Percentiles rank a stretch among this genome's conserved stretches.
Evolutionary conservation across 1,140 invertebrate genomes (phyloP).

Genomic region (Bombus soroeensis): DNA sequence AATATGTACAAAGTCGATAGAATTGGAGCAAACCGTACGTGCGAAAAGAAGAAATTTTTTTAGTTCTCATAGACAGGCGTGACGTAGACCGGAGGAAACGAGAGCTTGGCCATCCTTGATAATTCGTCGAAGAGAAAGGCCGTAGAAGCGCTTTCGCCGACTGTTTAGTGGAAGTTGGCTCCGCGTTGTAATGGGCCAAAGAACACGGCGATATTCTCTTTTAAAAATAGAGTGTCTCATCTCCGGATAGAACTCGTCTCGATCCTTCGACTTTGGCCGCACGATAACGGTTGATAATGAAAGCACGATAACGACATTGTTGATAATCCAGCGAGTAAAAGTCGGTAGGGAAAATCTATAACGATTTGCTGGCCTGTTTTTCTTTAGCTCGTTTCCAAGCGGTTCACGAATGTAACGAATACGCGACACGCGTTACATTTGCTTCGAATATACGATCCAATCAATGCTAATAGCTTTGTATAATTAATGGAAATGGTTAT

Average conservation of each 20-base stretch:
- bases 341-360: not conserved
- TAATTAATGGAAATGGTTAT: not conserved
- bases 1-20: not conserved
- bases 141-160: constrained; percentile 58
- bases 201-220: constrained; percentile 38
- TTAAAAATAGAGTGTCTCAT: constrained; percentile 38
- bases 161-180: constrained; percentile 28
- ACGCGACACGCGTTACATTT: too few relatives aligned
- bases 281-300: constrained; percentile 53
- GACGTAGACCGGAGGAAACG: constrained; percentile 20
- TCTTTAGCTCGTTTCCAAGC: not conserved
- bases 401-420: not conserved
- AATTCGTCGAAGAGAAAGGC: constrained; percentile 64
- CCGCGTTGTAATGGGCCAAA: constrained; percentile 19
- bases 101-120: constrained; percentile 34
- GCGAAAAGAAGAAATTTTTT: constrained; percentile 4
- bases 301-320: constrained; percentile 10
- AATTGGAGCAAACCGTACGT: not conserved
- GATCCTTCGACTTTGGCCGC: constrained; percentile 48
- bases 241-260: constrained; percentile 14
- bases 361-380: not conserved
- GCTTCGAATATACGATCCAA: not conserved
- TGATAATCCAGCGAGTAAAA: not conserved
- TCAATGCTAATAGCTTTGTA: constrained; percentile 11
- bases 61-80: not conserved